phyloP scores from a whole-genome alignment of 1,140 invertebrate species.

The Drosophila bocqueti region DNA sequence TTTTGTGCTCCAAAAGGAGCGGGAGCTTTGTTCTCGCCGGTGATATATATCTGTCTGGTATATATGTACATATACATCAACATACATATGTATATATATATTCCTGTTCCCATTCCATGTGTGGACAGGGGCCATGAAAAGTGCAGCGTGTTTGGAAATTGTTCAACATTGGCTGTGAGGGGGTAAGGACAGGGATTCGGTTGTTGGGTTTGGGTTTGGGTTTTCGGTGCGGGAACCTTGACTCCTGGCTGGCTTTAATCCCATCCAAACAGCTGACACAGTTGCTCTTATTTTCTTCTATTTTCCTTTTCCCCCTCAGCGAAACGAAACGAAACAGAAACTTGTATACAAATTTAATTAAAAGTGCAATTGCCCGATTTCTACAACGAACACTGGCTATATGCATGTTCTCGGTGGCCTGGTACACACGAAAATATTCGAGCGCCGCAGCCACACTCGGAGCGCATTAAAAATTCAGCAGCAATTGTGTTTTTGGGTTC shows the following conservation, averaged over 20 bases:
- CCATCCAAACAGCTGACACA: conserved; percentile 29
- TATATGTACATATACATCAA: background rate
- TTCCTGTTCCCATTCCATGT: background rate
- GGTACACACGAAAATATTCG: conserved; percentile 1
- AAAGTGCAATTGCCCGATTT: conserved; percentile 65
- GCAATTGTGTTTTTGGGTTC: conserved; percentile 66
- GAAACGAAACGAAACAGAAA: conserved; percentile 42
- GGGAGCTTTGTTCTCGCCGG: conserved; percentile 29
- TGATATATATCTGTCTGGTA: conserved; percentile 63
- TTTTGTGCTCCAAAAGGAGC: conserved; percentile 8
- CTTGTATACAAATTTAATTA: conserved; percentile 68
- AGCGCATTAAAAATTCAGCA: conserved; percentile 70
- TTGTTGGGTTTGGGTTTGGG: too few relatives aligned
- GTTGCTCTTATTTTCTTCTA: conserved; percentile 9
- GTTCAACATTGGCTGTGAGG: conserved; percentile 11
- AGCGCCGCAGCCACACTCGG: conserved; percentile 45
- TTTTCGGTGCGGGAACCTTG: conserved; percentile 2
- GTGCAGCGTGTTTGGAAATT: conserved; percentile 50
- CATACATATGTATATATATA: conserved; percentile 31
- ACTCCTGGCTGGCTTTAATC: conserved; percentile 17
- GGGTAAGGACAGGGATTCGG: background rate
- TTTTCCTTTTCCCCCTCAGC: background rate
- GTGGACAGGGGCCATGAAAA: conserved; percentile 43
- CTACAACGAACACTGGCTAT: conserved; percentile 21
- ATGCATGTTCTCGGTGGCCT: conserved; percentile 3